Percentiles rank a stretch among this genome's conserved stretches.
Evolutionary conservation across 2,888 invertebrate species (phyloP).

Genomic region (Oithona nana): DNA sequence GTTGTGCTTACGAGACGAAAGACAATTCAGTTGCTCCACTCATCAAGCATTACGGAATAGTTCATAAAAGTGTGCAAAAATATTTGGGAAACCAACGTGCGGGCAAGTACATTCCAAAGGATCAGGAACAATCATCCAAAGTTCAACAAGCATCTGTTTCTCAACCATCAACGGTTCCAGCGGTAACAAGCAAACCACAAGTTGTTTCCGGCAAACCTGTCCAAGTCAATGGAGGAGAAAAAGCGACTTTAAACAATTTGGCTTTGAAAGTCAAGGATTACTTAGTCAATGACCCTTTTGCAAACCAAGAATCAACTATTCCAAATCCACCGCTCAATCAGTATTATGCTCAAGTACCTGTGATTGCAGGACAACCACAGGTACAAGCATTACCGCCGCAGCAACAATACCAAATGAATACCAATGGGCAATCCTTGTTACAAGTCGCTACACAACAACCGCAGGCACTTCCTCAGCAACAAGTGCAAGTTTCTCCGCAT

Average conservation of each 20-base stretch:
- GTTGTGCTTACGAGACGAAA: constrained; percentile 8
- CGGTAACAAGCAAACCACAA: not conserved
- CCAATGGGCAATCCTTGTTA: constrained; percentile 1
- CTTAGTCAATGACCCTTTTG: constrained; percentile 7
- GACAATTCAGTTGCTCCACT: constrained; percentile 1
- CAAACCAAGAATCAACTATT: constrained; percentile 11
- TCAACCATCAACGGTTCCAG: not conserved
- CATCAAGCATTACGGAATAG: constrained; percentile 10
- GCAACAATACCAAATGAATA: constrained; percentile 1
- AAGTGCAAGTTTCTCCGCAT: not conserved
- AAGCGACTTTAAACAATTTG: not conserved
- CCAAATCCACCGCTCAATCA: no score
- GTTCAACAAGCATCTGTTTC: not conserved
- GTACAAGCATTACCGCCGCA: not conserved
- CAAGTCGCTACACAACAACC: constrained; percentile 6
- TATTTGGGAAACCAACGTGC: not conserved
- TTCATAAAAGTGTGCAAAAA: constrained; percentile 9
- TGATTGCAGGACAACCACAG: not conserved
- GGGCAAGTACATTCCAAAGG: constrained; percentile 9
- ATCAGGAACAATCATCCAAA: not conserved
- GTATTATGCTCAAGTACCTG: no score
- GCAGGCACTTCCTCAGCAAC: not conserved
- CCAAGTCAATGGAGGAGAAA: not conserved
- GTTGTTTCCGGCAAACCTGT: not conserved
- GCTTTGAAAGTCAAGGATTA: constrained; percentile 11